Conservation (phyloP, 37 sponge, comb jelly and placozoan species). For the Bolinopsis microptera region DNA sequence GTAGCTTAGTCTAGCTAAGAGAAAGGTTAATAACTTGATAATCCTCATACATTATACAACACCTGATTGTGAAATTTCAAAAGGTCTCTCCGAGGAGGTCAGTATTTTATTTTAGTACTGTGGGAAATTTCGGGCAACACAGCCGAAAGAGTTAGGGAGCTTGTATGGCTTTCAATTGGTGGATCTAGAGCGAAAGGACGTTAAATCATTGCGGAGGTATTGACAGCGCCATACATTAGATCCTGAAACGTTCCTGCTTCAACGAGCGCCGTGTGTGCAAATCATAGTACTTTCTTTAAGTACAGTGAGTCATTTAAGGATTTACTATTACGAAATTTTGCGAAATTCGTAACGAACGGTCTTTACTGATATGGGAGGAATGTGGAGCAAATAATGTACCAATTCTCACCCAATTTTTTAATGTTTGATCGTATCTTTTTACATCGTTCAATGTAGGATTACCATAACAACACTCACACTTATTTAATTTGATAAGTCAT, state of each 20-base stretch:
- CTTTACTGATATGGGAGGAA: too few relatives aligned
- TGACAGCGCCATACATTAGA: background rate
- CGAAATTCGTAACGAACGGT: too few relatives aligned
- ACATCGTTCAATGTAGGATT: background rate
- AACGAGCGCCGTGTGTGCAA: background rate
- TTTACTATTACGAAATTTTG: too few relatives aligned
- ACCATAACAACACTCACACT: conserved; percentile 24
- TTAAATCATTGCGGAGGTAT: background rate
- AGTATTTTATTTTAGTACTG: background rate
- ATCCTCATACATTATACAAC: too few relatives aligned
- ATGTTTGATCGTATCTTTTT: background rate
- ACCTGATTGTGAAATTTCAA: too few relatives aligned
- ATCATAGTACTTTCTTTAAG: background rate
- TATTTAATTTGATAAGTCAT: conserved; percentile 19
- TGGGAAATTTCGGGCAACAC: background rate
- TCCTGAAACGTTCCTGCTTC: background rate
- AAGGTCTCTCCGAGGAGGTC: too few relatives aligned
- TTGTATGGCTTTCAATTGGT: background rate
- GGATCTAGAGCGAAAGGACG: background rate
- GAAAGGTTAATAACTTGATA: too few relatives aligned
- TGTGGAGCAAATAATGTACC: background rate
- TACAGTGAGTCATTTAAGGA: too few relatives aligned
- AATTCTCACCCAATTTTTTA: background rate
- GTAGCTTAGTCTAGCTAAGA: too few relatives aligned
- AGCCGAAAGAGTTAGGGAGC: background rate